Conservation (phyloP, 2,888 invertebrate species). For the Leucophenga montana region DNA sequence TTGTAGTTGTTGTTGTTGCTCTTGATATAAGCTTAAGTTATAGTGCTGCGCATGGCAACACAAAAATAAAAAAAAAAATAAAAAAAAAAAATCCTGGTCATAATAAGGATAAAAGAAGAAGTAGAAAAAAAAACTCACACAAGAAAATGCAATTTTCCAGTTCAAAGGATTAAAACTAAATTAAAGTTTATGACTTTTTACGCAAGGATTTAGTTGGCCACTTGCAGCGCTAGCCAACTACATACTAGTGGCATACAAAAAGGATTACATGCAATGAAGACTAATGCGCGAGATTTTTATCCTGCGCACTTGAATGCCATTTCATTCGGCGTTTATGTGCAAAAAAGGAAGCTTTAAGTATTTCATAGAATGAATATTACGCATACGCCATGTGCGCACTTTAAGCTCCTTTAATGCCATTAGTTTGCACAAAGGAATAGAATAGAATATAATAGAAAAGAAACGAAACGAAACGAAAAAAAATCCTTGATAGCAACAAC, state of each 20-base stretch:
- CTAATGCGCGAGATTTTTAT: slow-evolving; percentile 51
- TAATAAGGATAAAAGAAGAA: slow-evolving; percentile 36
- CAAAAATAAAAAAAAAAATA: slow-evolving; percentile 40
- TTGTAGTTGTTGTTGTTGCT: slow-evolving; percentile 24
- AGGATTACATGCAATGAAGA: slow-evolving; percentile 64
- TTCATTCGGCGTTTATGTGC: slow-evolving; percentile 31
- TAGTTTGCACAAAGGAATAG: neutral
- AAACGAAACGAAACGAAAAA: too few relatives aligned
- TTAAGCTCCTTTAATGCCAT: slow-evolving; percentile 16
- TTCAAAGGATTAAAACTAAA: slow-evolving; percentile 67
- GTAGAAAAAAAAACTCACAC: slow-evolving; percentile 26
- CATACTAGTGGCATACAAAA: slow-evolving; percentile 41
- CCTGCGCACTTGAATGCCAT: slow-evolving; percentile 38
- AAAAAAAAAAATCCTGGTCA: slow-evolving; percentile 18
- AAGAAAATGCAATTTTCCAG: slow-evolving; percentile 61
- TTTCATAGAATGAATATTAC: slow-evolving; percentile 36
- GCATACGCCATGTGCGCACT: slow-evolving; percentile 9
- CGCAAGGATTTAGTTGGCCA: slow-evolving; percentile 33
- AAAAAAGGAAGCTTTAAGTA: slow-evolving; percentile 6
- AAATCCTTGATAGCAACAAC: slow-evolving; percentile 29
- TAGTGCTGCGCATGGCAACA: slow-evolving; percentile 1
- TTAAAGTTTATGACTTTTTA: slow-evolving; percentile 64
- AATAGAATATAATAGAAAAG: too few relatives aligned
- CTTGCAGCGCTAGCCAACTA: slow-evolving; percentile 21
- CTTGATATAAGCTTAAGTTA: neutral